Conservation (phyloP, 64 coral and sea anemone species). For the Montipora foliosa region DNA sequence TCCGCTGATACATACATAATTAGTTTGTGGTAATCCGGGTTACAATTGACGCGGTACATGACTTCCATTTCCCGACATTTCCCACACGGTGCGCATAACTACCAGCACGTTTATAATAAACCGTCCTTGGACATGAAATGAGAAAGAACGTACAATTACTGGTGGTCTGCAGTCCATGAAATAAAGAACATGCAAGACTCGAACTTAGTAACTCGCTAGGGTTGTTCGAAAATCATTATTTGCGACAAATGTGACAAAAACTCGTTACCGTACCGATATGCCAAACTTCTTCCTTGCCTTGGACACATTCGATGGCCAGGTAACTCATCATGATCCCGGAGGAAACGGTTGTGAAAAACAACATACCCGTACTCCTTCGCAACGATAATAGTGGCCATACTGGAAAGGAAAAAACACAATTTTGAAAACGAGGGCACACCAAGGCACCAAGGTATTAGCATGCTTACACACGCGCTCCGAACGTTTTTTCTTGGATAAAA, state of each 20-base stretch:
- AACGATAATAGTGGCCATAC: conserved; percentile 75
- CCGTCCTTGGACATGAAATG: background rate
- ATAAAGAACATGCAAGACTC: too few species aligned
- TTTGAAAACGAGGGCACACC: conserved; percentile 9
- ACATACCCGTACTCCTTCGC: conserved; percentile 92
- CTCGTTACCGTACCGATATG: conserved; percentile 67
- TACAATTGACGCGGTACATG: too few species aligned
- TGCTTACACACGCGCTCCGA: conserved; percentile 25
- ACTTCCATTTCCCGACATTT: background rate
- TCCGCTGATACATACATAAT: too few species aligned
- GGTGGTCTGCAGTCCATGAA: background rate
- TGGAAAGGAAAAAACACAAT: background rate
- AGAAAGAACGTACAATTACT: background rate
- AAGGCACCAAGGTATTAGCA: background rate
- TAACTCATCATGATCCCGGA: conserved; percentile 83
- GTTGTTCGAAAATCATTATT: background rate
- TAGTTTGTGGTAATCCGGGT: too few species aligned
- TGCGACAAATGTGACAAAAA: conserved; percentile 3
- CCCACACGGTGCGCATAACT: background rate
- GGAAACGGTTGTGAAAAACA: conserved; percentile 87
- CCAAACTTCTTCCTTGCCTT: conserved; percentile 93
- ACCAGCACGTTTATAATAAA: background rate
- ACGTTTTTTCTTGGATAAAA: conserved; percentile 50
- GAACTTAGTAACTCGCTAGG: too few species aligned
- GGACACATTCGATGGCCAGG: conserved; percentile 78